phyloP scores from a whole-genome alignment of 2,888 invertebrate genomes.

The Erynnis tages region DNA sequence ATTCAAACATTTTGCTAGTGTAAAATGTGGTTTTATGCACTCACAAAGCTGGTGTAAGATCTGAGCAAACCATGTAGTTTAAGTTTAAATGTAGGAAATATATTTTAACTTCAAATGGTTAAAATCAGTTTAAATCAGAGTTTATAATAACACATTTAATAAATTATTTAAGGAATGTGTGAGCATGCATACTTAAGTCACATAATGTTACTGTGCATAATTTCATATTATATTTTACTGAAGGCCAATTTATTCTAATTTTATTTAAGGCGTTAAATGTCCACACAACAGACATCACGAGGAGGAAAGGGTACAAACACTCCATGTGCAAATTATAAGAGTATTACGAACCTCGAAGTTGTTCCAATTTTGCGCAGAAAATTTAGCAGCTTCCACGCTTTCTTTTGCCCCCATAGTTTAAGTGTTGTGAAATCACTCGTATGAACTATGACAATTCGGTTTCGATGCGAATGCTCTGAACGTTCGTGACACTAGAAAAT shows the following conservation, averaged over 20 bases:
- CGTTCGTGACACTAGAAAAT: slow-evolving; percentile 68
- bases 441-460: slow-evolving; percentile 72
- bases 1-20: slow-evolving; percentile 6
- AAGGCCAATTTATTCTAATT: slow-evolving; percentile 42
- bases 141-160: slow-evolving; percentile 15
- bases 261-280: slow-evolving; percentile 36
- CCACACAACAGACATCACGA: slow-evolving; percentile 65
- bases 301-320: slow-evolving; percentile 74
- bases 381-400: slow-evolving; percentile 90
- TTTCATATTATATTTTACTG: slow-evolving; percentile 48
- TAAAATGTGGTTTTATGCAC: slow-evolving; percentile 1
- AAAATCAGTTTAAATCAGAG: slow-evolving; percentile 8
- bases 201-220: slow-evolving; percentile 62
- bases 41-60: slow-evolving; percentile 4
- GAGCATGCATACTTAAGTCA: slow-evolving; percentile 61
- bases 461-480: slow-evolving; percentile 74
- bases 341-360: slow-evolving; percentile 87
- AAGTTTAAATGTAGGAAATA: neutral
- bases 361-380: slow-evolving; percentile 91
- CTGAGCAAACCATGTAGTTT: neutral
- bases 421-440: slow-evolving; percentile 74
- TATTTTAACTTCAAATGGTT: no score
- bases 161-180: slow-evolving; percentile 22
- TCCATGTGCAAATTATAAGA: slow-evolving; percentile 78
- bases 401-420: slow-evolving; percentile 90